Evolutionary conservation across 1,140 invertebrate species (phyloP).

Genomic region (Notospermus geniculatus): DNA sequence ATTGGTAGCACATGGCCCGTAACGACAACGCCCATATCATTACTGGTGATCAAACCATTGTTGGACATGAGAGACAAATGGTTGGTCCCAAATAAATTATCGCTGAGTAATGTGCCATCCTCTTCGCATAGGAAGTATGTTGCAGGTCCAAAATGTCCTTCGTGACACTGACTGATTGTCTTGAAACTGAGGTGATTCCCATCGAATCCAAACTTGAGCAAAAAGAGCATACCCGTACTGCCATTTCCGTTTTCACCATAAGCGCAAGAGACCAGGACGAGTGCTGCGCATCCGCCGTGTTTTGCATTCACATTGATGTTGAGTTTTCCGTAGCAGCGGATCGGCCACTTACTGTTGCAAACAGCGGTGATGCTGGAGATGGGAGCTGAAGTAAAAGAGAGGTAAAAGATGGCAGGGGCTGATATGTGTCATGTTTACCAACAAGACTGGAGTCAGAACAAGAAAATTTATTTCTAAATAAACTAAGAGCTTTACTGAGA

Average conservation of each 20-base stretch:
- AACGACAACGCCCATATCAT: constrained; percentile 27
- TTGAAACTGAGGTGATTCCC: constrained; percentile 26
- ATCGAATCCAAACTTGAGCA: constrained; percentile 31
- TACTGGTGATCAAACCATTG: constrained; percentile 24
- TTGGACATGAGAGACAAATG: constrained; percentile 31
- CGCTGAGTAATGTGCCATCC: constrained; percentile 24
- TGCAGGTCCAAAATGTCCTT: constrained; percentile 32
- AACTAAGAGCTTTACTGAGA: too few relatives aligned
- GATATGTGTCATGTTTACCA: too few relatives aligned
- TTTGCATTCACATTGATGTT: constrained; percentile 31
- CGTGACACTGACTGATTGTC: constrained; percentile 18
- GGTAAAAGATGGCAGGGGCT: too few relatives aligned
- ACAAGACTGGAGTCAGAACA: too few relatives aligned
- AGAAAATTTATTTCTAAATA: too few relatives aligned
- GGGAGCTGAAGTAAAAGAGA: too few relatives aligned
- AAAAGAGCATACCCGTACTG: constrained; percentile 24
- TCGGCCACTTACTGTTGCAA: constrained; percentile 26
- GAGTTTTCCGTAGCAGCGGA: constrained; percentile 25
- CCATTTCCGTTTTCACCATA: constrained; percentile 29
- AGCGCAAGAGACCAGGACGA: constrained; percentile 23
- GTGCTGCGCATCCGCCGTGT: constrained; percentile 28
- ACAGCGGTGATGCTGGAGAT: too few relatives aligned
- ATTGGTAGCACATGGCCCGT: constrained; percentile 17
- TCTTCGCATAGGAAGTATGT: constrained; percentile 25
- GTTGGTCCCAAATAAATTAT: constrained; percentile 31